Base-by-base conservation (phyloP, 2,797 vertebrate species). In the Mus spretus region DNA sequence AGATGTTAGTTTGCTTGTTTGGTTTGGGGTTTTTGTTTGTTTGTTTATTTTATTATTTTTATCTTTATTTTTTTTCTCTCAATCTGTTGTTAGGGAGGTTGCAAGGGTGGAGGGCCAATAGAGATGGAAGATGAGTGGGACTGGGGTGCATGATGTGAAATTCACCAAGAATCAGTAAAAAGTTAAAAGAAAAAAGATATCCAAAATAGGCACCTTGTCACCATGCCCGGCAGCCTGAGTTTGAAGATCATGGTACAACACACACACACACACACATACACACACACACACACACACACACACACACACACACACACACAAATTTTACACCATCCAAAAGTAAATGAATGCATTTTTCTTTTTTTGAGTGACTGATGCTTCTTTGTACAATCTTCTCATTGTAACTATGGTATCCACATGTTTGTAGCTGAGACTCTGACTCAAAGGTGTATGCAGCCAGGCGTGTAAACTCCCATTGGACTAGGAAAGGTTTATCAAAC, bases 291-390 rank as follows among this genome's bases (percentile, higher is more conserved):
- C 53, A 59, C 34, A 85, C 10, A 0, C 57, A 80, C 31, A 61
- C 59, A 9, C 15, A 84, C 81, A 63, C 4, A 34, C n/a, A 40
- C 57, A 80, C 31, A 53, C 53, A 59, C 34, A 85, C 10, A 0
- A 2, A 44, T 34, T 50, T 67, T 28, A 50, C 74, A 28, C 55
- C 65, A 93, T 37, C 34, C 70, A n/a, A 93, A 93, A 93, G 81
- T 82, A 85, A 89, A n/a, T 67, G 11, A 79, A 9, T 13, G 11
- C 75, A 9, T 13, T n/a, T 70, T 67, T 70, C 6, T 34, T 70
- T 88, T 93, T 96, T 61, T 63, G 37, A 87, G 57, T 61, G 79
- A 91, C 67, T 53, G 83, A 47, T 34, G 22, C 44, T 61, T 55
- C 14, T 40, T 93, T 70, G 72, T 85, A 20, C 77, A 89, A 53